Evolutionary conservation across 2,888 invertebrate species (phyloP).

Genomic region (Torymus auratus): DNA sequence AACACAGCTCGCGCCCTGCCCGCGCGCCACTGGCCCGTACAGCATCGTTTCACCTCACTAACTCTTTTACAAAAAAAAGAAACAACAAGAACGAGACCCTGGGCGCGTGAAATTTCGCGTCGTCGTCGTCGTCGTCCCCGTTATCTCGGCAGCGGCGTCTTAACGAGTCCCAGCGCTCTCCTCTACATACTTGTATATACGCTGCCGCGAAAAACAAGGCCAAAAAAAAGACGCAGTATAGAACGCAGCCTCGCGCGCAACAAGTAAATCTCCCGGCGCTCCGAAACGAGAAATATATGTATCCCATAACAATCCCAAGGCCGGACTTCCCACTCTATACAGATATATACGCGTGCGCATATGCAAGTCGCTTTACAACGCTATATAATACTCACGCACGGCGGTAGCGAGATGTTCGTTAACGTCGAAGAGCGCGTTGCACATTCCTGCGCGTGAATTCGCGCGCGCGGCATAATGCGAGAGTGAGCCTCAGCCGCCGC

Average conservation of each 20-base stretch:
- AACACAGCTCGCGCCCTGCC: no score
- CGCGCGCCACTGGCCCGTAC: no score
- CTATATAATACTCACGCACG: neutral
- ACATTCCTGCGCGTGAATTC: conserved; percentile 59
- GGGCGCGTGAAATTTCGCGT: no score
- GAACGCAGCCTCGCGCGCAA: conserved; percentile 29
- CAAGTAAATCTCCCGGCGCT: conserved; percentile 49
- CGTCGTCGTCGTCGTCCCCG: neutral
- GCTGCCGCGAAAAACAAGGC: conserved; percentile 28
- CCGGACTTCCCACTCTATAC: conserved; percentile 13
- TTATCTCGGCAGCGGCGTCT: conserved; percentile 29
- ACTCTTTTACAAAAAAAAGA: no score
- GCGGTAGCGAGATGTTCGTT: conserved; percentile 40
- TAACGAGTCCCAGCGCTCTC: conserved; percentile 8
- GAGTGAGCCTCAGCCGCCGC: conserved; percentile 7
- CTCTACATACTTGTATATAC: neutral
- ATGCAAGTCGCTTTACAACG: no score
- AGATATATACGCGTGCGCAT: no score
- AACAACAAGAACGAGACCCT: no score
- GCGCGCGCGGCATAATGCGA: conserved; percentile 43
- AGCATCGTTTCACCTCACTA: no score
- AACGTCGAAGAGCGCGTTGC: conserved; percentile 48
- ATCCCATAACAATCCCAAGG: conserved; percentile 56
- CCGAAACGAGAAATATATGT: conserved; percentile 54
- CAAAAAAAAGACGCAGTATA: conserved; percentile 18